These are phyloP conservation scores for Mongoloraphidia duomilia DNA, from an alignment of 2,888 invertebrate genomes.

Conservation along the genomic window DNA sequence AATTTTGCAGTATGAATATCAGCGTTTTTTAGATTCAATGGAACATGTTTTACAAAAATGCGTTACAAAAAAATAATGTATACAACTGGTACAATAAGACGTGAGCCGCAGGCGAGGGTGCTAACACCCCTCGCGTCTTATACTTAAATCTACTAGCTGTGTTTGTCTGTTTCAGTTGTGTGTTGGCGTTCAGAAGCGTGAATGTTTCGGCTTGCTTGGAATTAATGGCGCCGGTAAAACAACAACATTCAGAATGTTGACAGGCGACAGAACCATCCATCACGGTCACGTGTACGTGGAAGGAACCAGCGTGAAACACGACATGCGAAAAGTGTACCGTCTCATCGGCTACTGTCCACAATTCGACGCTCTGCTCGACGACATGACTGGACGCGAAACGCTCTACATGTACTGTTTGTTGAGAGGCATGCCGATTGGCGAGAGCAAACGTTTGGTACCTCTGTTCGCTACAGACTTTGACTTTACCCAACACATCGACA, in stretches of 20 bases:
- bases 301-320: conserved; percentile 26
- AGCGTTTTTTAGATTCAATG: no score
- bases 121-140: no score
- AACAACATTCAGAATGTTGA: conserved; percentile 80
- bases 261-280: conserved; percentile 62
- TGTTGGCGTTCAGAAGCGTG: conserved; percentile 50
- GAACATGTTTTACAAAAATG: no score
- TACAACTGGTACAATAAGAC: no score
- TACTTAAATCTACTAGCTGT: no score
- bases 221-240: conserved; percentile 83
- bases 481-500: conserved; percentile 46
- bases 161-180: conserved; percentile 13
- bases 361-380: conserved; percentile 38
- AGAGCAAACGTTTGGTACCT: conserved; percentile 27
- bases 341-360: conserved; percentile 45
- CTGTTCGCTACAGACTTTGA: conserved; percentile 40
- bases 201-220: conserved; percentile 71
- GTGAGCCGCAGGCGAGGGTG: no score
- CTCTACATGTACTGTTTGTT: conserved; percentile 48
- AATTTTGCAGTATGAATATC: no score
- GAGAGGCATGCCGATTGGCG: conserved; percentile 38
- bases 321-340: conserved; percentile 43
- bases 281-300: conserved; percentile 49
- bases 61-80: no score
- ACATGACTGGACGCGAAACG: conserved; percentile 50